These are phyloP conservation scores for Poicephalus gulielmi DNA, from an alignment of 2,113 vertebrate species.

Conservation along the genomic window DNA sequence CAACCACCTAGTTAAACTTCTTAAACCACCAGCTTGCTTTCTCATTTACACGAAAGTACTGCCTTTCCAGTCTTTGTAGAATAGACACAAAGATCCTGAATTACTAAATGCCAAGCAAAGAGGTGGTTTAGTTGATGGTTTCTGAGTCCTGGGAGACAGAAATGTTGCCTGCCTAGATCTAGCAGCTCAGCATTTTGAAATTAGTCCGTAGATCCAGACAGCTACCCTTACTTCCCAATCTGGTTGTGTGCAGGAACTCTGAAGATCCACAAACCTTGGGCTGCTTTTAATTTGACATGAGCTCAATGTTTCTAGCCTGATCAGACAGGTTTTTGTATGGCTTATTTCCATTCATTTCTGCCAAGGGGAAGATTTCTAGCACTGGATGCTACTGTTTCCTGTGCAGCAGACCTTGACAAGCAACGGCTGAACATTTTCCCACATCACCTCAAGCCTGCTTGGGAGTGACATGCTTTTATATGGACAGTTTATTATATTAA, in stretches of 20 bases:
- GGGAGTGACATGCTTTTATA: neutral
- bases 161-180: neutral
- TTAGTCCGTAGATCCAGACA: neutral
- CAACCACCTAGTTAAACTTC: neutral
- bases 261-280: neutral
- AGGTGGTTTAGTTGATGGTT: neutral
- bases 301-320: neutral
- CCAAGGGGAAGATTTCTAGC: neutral
- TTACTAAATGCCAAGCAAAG: neutral
- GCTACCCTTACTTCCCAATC: neutral
- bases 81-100: neutral
- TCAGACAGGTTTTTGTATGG: neutral
- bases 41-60: neutral
- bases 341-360: neutral
- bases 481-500: neutral
- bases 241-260: neutral
- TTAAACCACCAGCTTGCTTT: neutral
- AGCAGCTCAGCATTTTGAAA: neutral
- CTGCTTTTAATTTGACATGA: neutral
- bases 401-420: constrained; percentile 20
- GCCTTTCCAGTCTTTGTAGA: neutral
- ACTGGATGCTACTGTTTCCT: neutral
- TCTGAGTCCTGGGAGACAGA: neutral
- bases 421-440: neutral
- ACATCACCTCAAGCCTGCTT: neutral